Evolutionary conservation across 1,140 invertebrate species (phyloP).

Genomic region (Holcopasites calliopsidis): DNA sequence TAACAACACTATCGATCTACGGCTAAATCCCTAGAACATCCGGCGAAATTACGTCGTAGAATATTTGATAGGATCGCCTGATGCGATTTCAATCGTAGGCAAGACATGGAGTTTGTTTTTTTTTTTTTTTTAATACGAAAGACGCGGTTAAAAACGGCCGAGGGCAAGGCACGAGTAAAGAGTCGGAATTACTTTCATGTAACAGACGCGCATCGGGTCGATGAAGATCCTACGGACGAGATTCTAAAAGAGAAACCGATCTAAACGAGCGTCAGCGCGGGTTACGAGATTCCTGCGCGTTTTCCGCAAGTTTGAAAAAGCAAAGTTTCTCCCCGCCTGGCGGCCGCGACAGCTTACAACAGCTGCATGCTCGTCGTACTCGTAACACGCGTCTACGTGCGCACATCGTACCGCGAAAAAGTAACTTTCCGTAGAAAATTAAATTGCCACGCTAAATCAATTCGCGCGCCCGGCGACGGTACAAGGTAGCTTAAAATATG

Average conservation of each 20-base stretch:
- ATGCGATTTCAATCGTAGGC: background rate
- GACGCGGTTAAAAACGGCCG: background rate
- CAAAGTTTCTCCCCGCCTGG: no score
- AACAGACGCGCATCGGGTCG: background rate
- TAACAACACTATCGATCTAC: no score
- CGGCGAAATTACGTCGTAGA: no score
- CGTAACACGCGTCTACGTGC: background rate
- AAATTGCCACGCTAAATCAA: constrained; percentile 29
- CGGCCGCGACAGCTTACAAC: no score
- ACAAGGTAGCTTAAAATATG: constrained; percentile 29
- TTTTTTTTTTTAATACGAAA: no score
- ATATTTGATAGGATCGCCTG: background rate
- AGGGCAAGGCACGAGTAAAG: background rate
- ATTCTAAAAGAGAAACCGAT: background rate
- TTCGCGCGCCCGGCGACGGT: constrained; percentile 9
- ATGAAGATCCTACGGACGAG: background rate
- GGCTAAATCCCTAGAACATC: no score
- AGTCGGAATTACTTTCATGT: background rate
- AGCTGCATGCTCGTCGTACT: background rate
- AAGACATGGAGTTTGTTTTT: background rate
- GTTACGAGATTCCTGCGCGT: background rate
- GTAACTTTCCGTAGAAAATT: constrained; percentile 1
- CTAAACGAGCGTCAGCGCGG: no score
- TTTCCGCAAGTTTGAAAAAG: background rate
- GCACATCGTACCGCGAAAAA: constrained; percentile 1